Conservation (phyloP, 2,113 vertebrate species). For the Tetraodon nigroviridis region DNA sequence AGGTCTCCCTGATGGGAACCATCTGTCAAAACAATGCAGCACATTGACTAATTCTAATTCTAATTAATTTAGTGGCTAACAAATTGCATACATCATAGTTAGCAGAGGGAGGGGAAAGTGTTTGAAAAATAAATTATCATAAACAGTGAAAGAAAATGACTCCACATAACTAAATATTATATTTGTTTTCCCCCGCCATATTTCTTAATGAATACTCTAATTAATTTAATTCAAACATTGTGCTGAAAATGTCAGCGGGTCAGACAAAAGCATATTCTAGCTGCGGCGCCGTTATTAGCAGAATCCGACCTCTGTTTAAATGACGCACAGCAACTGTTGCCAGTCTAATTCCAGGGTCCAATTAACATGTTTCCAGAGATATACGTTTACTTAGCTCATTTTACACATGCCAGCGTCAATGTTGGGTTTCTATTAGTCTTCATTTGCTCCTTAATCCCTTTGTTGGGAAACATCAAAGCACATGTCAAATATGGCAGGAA, state of each 20-base stretch:
- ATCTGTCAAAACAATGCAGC: slow-evolving; percentile 87
- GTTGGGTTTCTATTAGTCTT: slow-evolving; percentile 35
- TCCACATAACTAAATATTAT: slow-evolving; percentile 83
- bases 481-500: slow-evolving; percentile 31
- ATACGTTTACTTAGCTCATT: slow-evolving; percentile 64
- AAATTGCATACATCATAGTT: slow-evolving; percentile 89
- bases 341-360: slow-evolving; percentile 68
- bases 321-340: slow-evolving; percentile 67
- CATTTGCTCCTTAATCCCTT: slow-evolving; percentile 30
- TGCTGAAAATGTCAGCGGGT: slow-evolving; percentile 85
- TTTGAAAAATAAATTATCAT: slow-evolving; percentile 89
- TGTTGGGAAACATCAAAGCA: slow-evolving; percentile 12
- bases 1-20: slow-evolving; percentile 86
- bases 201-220: slow-evolving; percentile 90
- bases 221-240: slow-evolving; percentile 90
- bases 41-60: slow-evolving; percentile 85
- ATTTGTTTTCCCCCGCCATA: slow-evolving; percentile 79
- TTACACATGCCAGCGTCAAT: slow-evolving; percentile 56
- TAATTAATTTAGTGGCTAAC: slow-evolving; percentile 96
- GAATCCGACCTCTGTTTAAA: slow-evolving; percentile 86
- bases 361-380: slow-evolving; percentile 64
- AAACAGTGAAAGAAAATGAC: slow-evolving; percentile 88
- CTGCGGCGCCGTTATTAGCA: slow-evolving; percentile 81
- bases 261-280: slow-evolving; percentile 80
- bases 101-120: slow-evolving; percentile 77